phyloP scores from a whole-genome alignment of 2,888 invertebrate species.

The Callyntrura guangdongensis region DNA sequence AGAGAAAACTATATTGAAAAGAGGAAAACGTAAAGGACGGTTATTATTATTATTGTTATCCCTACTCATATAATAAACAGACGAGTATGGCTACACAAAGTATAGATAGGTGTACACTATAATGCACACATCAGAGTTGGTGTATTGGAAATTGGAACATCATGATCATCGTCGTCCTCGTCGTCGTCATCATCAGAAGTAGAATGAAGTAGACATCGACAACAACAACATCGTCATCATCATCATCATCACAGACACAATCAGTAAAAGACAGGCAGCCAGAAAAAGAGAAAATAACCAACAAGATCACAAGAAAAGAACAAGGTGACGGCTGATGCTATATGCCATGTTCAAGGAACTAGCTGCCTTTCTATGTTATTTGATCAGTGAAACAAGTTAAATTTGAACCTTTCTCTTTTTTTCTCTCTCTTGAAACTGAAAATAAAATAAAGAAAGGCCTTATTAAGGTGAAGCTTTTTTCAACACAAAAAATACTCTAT shows the following conservation, averaged over 20 bases:
- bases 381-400: slow-evolving; percentile 74
- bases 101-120: neutral
- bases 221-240: slow-evolving; percentile 33
- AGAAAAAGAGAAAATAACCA: neutral
- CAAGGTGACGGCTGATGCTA: neutral
- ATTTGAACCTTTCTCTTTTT: slow-evolving; percentile 49
- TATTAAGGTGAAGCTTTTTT: slow-evolving; percentile 64
- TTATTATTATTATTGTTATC: slow-evolving; percentile 43
- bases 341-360: neutral
- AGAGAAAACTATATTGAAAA: slow-evolving; percentile 30
- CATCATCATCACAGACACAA: slow-evolving; percentile 34
- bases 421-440: slow-evolving; percentile 49
- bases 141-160: slow-evolving; percentile 20
- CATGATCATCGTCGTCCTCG: neutral
- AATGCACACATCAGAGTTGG: neutral
- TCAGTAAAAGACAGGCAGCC: slow-evolving; percentile 43
- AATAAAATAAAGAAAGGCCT: slow-evolving; percentile 59
- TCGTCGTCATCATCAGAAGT: slow-evolving; percentile 40
- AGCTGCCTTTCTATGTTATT: slow-evolving; percentile 50
- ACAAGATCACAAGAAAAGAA: slow-evolving; percentile 39
- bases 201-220: slow-evolving; percentile 38
- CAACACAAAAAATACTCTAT: slow-evolving; percentile 38
- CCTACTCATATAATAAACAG: neutral
- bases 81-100: neutral
- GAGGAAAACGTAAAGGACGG: slow-evolving; percentile 12